A percentile compares a stretch with the other conserved stretches of the same genome.
phyloP scores from a whole-genome alignment of 2,888 invertebrate genomes.

The Monochamus alternatus region DNA sequence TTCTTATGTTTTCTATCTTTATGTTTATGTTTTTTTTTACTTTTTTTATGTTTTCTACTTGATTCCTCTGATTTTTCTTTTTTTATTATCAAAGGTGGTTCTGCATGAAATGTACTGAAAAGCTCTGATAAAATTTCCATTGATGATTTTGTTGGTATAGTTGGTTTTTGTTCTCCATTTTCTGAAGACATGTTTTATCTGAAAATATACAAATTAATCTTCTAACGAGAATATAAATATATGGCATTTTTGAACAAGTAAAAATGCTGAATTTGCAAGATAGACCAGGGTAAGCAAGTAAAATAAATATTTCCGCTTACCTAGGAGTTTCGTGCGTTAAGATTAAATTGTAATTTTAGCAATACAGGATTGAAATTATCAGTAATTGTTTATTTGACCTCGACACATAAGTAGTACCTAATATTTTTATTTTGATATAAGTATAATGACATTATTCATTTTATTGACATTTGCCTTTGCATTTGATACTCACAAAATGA shows the following conservation, averaged over 20 bases:
- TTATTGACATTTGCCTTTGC: too few species aligned
- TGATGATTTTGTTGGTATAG: conserved; percentile 76
- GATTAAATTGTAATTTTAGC: too few species aligned
- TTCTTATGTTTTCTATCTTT: conserved; percentile 75
- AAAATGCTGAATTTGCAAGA: not conserved
- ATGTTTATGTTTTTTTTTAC: conserved; percentile 77
- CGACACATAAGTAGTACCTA: too few species aligned
- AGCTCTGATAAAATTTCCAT: conserved; percentile 88
- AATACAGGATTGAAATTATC: too few species aligned
- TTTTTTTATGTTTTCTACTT: conserved; percentile 67
- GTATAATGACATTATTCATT: too few species aligned
- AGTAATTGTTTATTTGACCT: too few species aligned
- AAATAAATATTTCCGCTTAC: too few species aligned
- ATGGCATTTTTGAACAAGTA: not conserved
- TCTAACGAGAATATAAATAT: not conserved
- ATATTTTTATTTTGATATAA: too few species aligned
- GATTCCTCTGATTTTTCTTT: conserved; percentile 65
- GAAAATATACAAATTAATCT: conserved; percentile 1
- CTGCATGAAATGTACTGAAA: conserved; percentile 84
- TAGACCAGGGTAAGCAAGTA: not conserved
- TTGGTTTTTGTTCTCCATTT: conserved; percentile 55
- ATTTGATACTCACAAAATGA: too few species aligned
- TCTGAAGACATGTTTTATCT: conserved; percentile 37
- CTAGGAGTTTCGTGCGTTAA: too few species aligned
- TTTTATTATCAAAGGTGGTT: conserved; percentile 74